Evolutionary conservation across 35 echinoderm and acorn worm species (phyloP).

Genomic region (Lytechinus pictus): DNA sequence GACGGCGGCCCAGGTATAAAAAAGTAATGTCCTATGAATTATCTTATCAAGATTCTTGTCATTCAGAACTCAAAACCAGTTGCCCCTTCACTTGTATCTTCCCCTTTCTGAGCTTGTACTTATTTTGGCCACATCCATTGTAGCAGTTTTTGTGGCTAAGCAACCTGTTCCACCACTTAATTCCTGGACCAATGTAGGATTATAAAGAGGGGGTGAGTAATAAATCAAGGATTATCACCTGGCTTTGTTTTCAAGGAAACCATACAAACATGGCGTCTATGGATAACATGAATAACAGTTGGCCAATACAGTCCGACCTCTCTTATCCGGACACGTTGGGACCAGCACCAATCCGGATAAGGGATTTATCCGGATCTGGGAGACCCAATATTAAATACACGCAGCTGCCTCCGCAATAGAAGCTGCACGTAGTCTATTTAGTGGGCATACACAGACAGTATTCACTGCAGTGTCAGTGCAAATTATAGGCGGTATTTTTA

Average conservation of each 20-base stretch:
- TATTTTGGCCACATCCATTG: background rate
- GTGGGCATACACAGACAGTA: too few species aligned
- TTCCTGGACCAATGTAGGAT: background rate
- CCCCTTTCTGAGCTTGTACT: background rate
- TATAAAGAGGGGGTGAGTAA: conserved; percentile 15
- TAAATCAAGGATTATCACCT: conserved; percentile 39
- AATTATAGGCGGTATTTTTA: too few species aligned
- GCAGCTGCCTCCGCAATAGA: too few species aligned
- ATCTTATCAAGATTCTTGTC: background rate
- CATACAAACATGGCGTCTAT: background rate
- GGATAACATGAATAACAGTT: background rate
- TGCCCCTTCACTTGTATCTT: background rate
- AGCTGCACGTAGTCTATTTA: too few species aligned
- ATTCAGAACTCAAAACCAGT: background rate
- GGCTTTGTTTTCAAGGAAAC: conserved; percentile 32
- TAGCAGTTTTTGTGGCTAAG: background rate
- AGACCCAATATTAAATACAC: too few species aligned
- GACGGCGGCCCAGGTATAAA: too few species aligned
- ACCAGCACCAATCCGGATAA: too few species aligned
- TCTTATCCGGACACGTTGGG: too few species aligned
- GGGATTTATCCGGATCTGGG: too few species aligned
- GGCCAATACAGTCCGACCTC: too few species aligned
- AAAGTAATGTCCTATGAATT: background rate
- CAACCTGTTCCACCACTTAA: conserved; percentile 10
- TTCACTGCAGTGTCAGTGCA: too few species aligned